Conservation (phyloP, 2,113 vertebrate species). For the Gavialis gangeticus region DNA sequence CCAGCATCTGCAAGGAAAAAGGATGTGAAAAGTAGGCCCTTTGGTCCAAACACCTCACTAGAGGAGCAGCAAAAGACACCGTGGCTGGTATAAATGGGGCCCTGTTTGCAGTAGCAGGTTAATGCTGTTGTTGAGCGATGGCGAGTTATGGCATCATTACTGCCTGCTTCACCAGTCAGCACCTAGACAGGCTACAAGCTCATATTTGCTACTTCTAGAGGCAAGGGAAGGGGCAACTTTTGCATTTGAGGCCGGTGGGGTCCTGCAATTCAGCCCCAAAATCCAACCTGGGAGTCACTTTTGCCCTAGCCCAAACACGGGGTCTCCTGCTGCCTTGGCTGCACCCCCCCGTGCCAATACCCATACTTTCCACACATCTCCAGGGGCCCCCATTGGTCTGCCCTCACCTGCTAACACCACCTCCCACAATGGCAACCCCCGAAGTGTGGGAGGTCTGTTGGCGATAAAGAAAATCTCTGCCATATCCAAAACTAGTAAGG, state of each 20-base stretch:
- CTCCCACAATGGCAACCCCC: background rate
- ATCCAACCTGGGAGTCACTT: background rate
- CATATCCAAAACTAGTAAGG: background rate
- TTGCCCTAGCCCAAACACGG: background rate
- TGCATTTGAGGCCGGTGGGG: background rate
- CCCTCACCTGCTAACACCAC: background rate
- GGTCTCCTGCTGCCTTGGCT: background rate
- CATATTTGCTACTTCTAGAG: background rate
- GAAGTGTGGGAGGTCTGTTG: background rate
- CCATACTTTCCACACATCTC: background rate
- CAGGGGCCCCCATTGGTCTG: background rate
- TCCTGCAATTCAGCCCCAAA: background rate
- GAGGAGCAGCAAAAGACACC: background rate
- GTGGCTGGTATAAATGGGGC: background rate
- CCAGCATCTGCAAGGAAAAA: conserved; percentile 68
- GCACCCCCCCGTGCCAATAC: background rate
- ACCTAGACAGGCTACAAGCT: background rate
- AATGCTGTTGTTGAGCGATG: background rate
- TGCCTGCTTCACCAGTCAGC: background rate
- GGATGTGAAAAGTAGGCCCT: background rate
- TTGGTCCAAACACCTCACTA: background rate
- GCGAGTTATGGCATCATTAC: no score
- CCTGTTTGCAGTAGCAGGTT: background rate
- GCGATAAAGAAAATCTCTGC: background rate
- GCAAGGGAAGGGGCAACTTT: background rate